Evolutionary conservation across 2,888 invertebrate genomes (phyloP).

Genomic region (Macropis europaea): DNA sequence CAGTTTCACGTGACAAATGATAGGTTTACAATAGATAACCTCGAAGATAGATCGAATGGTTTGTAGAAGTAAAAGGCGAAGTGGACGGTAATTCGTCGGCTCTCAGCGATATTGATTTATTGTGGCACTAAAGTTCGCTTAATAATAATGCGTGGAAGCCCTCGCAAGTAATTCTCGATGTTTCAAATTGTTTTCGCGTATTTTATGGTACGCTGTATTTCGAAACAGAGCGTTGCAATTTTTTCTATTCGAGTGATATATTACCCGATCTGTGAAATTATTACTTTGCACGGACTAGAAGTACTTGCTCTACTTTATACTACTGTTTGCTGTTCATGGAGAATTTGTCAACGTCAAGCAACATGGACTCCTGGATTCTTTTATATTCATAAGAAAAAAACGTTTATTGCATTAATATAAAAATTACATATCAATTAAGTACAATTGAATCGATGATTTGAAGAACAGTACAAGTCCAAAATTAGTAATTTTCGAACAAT

Average conservation of each 20-base stretch:
- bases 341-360: too few species aligned
- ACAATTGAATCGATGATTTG: too few species aligned
- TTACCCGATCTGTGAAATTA: too few species aligned
- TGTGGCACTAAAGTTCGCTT: conserved; percentile 10
- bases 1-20: conserved; percentile 22
- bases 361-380: too few species aligned
- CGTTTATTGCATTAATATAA: too few species aligned
- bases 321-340: not conserved
- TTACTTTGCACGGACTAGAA: too few species aligned
- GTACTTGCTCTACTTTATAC: too few species aligned
- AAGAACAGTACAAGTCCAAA: too few species aligned
- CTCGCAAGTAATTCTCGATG: not conserved
- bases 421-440: too few species aligned
- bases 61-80: not conserved
- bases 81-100: not conserved
- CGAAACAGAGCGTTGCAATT: not conserved
- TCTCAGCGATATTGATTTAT: conserved; percentile 21
- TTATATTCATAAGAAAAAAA: too few species aligned
- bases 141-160: conserved; percentile 1
- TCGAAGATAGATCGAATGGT: conserved; percentile 4
- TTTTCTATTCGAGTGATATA: not conserved
- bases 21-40: conserved; percentile 18
- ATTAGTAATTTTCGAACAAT: too few species aligned
- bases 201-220: not conserved
- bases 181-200: conserved; percentile 10